Base-by-base conservation (phyloP, 2,113 vertebrate species). In the Mirza zaza region DNA sequence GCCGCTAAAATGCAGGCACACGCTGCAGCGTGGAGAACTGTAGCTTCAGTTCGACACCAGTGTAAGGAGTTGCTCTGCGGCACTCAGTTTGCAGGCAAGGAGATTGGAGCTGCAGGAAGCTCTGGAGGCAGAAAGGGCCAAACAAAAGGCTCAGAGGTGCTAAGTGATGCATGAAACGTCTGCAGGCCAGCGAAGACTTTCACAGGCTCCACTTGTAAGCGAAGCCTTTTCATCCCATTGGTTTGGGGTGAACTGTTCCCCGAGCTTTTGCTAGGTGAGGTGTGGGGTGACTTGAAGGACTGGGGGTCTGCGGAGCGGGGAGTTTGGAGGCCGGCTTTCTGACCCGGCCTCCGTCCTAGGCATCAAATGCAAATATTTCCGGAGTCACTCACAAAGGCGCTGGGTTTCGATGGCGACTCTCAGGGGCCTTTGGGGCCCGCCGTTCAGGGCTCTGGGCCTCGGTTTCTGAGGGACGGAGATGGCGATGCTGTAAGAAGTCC, bases 51-150 rank as follows among this genome's bases (percentile, higher is more conserved):
- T 23, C 45, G 45, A 36, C 45, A 75, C 5, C 21, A 3, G 55
- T 65, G 2, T 45, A 17, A 63, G 29, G 18, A 70, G 32, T 12
- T 50, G 36, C 20, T 27, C 39, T 8, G 3, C 2, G 34, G 20
- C 34, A 0, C 87, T 81, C 90, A 77, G 87, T 90, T 86, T 96
- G 81, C 87, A 87, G 87, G 86, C 80, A n/a, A 70, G 18, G 48
- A 67, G 73, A 57, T n/a, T n/a, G 73, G 65, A 87, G 67, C 18
- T 8, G 65, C 55, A 75, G 25, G 8, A 36, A 32, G 73, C 32
- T 73, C 36, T 73, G 36, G 81, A 29, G 65, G 68, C 80, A 73
- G 65, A 65, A 83, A 39, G 8, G 48, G 52, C 68, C 84, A 83
- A 76, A 55, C 67, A 59, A 76, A 61, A 21, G 20, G 14, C 50